Percentiles rank a stretch among this genome's conserved stretches.
Conservation (phyloP, 2,888 invertebrate genomes). For the Caenorhabditis parvicauda region DNA sequence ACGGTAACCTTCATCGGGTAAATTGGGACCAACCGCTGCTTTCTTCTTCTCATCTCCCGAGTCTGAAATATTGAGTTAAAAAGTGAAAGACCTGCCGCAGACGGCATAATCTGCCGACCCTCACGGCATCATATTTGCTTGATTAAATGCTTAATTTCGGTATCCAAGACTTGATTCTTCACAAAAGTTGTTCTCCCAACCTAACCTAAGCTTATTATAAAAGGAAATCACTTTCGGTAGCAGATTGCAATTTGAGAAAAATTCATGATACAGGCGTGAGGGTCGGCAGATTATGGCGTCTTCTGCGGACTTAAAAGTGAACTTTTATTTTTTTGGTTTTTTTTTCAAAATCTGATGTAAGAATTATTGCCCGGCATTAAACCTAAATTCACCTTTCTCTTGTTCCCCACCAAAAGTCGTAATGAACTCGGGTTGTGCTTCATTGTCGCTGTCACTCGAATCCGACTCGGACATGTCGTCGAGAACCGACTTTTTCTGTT, state of each 20-base stretch:
- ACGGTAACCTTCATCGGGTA: conserved; percentile 45
- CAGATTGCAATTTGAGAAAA: not conserved
- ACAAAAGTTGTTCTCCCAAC: too few species aligned
- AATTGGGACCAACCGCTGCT: conserved; percentile 33
- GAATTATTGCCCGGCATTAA: not conserved
- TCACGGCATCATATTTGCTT: too few species aligned
- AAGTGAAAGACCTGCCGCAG: too few species aligned
- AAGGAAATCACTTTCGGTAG: too few species aligned
- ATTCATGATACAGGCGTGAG: too few species aligned
- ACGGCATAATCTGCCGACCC: too few species aligned
- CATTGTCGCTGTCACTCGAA: conserved; percentile 20
- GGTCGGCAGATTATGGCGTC: too few species aligned
- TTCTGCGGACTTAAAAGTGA: too few species aligned
- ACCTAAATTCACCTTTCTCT: conserved; percentile 1
- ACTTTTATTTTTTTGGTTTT: not conserved
- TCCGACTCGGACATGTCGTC: conserved; percentile 16
- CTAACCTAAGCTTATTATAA: too few species aligned
- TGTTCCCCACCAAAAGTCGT: conserved; percentile 40
- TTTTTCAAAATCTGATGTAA: not conserved
- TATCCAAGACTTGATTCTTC: too few species aligned
- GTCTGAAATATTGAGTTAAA: too few species aligned
- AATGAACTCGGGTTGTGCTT: conserved; percentile 39
- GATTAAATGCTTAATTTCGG: too few species aligned
- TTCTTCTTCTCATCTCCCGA: conserved; percentile 20
- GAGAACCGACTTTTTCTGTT: conserved; percentile 21